A percentile compares a stretch with the other conserved stretches of the same genome.
These are phyloP conservation scores for Heliconius ethilla DNA, from an alignment of 2,888 invertebrate species.

Conservation along the genomic window DNA sequence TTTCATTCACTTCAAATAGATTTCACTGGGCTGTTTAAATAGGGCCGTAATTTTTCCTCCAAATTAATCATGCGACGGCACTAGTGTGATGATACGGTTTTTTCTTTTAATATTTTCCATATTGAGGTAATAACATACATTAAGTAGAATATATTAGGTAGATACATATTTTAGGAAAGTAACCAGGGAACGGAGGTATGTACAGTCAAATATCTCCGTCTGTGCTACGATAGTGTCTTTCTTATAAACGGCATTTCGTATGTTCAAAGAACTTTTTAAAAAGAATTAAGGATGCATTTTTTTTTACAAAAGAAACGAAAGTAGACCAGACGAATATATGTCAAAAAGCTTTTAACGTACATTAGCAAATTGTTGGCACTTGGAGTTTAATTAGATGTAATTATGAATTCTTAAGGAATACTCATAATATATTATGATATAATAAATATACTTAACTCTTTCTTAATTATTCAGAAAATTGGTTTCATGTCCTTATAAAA, in stretches of 20 bases:
- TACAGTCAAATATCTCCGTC: neutral
- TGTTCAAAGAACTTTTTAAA: neutral
- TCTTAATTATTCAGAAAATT: neutral
- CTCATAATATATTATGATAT: neutral
- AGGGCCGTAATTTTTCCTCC: conserved; percentile 10
- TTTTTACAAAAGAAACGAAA: neutral
- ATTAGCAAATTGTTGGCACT: neutral
- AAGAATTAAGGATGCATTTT: neutral
- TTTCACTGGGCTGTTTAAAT: conserved; percentile 27
- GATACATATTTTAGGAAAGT: neutral
- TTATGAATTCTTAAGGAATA: neutral
- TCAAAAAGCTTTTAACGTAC: conserved; percentile 13
- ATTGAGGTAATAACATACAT: too few relatives aligned
- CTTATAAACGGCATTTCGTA: neutral
- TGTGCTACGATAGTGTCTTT: neutral
- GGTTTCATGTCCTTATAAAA: neutral
- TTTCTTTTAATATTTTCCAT: neutral
- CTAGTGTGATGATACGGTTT: neutral
- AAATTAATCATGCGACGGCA: conserved; percentile 7
- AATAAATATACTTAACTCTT: neutral
- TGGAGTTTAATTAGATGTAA: conserved; percentile 8
- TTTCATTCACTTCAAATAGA: conserved; percentile 25
- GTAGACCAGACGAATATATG: conserved; percentile 1
- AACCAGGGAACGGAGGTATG: too few relatives aligned
- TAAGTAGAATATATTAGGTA: too few relatives aligned